A percentile compares a stretch with the other conserved stretches of the same genome.
phyloP scores from a whole-genome alignment of 2,113 vertebrate genomes.

The Platanista minor region DNA sequence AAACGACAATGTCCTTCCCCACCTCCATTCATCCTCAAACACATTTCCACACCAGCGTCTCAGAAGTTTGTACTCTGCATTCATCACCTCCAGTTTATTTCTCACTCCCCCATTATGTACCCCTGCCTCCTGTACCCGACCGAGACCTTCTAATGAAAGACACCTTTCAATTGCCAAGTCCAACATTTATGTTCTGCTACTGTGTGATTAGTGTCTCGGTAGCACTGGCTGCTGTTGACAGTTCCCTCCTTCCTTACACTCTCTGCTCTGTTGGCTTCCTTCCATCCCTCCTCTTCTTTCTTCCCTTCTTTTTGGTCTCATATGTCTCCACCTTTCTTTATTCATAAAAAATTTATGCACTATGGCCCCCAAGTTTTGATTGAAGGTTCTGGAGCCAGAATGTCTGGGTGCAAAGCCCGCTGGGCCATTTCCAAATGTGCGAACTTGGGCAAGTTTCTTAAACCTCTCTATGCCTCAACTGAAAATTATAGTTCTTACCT shows the following conservation, averaged over 20 bases:
- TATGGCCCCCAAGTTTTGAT: background rate
- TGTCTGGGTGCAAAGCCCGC: background rate
- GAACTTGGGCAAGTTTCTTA: background rate
- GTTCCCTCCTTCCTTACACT: background rate
- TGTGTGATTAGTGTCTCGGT: background rate
- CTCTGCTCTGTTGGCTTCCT: background rate
- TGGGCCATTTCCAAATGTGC: background rate
- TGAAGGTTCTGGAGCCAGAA: background rate
- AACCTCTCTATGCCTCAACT: background rate
- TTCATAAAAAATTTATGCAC: background rate
- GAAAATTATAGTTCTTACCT: background rate
- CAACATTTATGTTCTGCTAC: background rate
- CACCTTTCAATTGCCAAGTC: background rate
- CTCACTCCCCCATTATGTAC: background rate
- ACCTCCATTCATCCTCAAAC: background rate
- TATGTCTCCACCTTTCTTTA: background rate
- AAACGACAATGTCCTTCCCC: background rate
- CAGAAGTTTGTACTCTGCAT: fast-evolving
- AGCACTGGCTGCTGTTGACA: background rate
- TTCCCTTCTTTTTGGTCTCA: background rate
- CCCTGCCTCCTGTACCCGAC: background rate
- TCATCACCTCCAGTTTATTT: background rate
- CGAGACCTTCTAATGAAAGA: background rate
- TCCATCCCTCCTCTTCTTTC: background rate
- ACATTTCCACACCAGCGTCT: background rate